These are phyloP conservation scores for Sceloporus undulatus DNA, from an alignment of 2,113 vertebrate genomes.

Conservation along the genomic window DNA sequence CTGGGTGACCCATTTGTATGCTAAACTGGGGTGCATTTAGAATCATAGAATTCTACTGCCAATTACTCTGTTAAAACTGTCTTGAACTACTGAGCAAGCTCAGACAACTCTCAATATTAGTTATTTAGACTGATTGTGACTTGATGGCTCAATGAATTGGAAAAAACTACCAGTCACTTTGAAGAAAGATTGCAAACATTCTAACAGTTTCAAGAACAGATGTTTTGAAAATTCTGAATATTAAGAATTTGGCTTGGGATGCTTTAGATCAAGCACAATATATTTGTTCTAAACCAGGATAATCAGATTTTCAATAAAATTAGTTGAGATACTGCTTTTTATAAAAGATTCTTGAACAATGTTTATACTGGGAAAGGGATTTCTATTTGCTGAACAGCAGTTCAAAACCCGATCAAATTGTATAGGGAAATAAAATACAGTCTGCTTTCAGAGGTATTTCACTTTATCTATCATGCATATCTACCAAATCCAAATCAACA, in stretches of 20 bases:
- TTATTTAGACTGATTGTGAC: slow-evolving; percentile 24
- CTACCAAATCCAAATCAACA: slow-evolving; percentile 14
- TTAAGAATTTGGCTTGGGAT: slow-evolving; percentile 20
- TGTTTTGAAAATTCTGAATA: slow-evolving; percentile 11
- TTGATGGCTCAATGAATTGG: neutral
- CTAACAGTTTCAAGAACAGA: neutral
- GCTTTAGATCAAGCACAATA: neutral
- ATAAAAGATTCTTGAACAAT: neutral
- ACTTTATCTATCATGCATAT: slow-evolving; percentile 17
- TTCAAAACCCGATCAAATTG: no score
- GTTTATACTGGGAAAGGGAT: neutral
- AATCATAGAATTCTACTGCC: no score
- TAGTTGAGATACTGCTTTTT: neutral
- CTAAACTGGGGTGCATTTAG: slow-evolving; percentile 30
- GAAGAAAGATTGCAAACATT: slow-evolving; percentile 25
- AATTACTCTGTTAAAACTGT: slow-evolving; percentile 36
- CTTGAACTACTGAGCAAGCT: slow-evolving; percentile 30
- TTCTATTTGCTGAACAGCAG: neutral
- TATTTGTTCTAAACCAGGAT: neutral
- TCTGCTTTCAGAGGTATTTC: slow-evolving; percentile 37
- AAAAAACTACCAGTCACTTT: neutral
- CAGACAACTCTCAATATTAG: slow-evolving; percentile 40
- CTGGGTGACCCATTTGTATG: slow-evolving; percentile 46
- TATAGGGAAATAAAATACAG: neutral
- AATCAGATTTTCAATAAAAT: slow-evolving; percentile 40